Conservation (phyloP, 2,797 vertebrate species). For the Cyclopterus lumpus region DNA sequence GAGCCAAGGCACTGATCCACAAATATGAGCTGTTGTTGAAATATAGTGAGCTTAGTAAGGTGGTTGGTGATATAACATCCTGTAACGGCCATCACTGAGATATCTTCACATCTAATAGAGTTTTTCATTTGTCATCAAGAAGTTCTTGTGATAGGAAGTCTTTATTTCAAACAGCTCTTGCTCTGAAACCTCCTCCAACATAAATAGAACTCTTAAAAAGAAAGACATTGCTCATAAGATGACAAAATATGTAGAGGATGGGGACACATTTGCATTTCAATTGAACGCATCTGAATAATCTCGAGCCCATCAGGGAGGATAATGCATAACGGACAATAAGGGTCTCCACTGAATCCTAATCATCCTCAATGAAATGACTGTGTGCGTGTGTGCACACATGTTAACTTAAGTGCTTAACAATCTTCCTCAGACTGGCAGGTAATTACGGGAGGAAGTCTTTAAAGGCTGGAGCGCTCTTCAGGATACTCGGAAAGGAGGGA, state of each 20-base stretch:
- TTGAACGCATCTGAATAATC: constrained; percentile 54
- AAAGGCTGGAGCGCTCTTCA: constrained; percentile 6
- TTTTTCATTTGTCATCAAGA: constrained; percentile 25
- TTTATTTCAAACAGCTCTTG: constrained; percentile 30
- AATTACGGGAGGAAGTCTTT: constrained; percentile 53
- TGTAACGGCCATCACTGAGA: constrained; percentile 10
- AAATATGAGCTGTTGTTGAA: constrained; percentile 8
- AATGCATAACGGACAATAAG: constrained; percentile 45
- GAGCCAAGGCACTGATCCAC: neutral
- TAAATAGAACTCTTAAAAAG: constrained; percentile 47
- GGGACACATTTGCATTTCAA: constrained; percentile 66
- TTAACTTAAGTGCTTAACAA: constrained; percentile 52
- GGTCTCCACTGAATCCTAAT: constrained; percentile 49
- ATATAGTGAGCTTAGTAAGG: constrained; percentile 5
- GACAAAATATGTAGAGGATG: constrained; percentile 49
- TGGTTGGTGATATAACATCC: neutral
- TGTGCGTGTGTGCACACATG: constrained; percentile 3
- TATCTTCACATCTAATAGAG: constrained; percentile 6
- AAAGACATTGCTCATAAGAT: constrained; percentile 40
- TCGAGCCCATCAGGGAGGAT: constrained; percentile 35
- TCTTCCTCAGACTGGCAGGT: constrained; percentile 37
- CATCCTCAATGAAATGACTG: constrained; percentile 42
- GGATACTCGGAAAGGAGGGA: neutral
- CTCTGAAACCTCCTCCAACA: constrained; percentile 33
- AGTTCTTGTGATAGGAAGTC: constrained; percentile 7